These are phyloP conservation scores for Sebastolobus altivelis DNA, from an alignment of 2,797 vertebrate species.

Conservation along the genomic window DNA sequence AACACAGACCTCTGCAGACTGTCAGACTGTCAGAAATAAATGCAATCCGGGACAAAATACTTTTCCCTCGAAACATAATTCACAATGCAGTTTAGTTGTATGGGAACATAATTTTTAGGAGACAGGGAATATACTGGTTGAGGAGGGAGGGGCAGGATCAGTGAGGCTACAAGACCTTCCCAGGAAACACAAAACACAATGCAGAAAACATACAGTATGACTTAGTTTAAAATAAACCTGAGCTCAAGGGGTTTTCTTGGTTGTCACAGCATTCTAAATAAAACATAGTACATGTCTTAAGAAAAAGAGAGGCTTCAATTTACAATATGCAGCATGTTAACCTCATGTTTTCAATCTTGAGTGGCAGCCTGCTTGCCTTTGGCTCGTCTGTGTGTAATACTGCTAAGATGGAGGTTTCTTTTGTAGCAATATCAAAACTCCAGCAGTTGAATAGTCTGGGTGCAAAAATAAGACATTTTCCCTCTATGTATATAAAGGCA, in stretches of 20 bases:
- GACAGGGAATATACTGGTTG: background rate
- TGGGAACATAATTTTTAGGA: background rate
- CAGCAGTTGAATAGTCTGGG: background rate
- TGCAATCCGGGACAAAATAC: conserved; percentile 24
- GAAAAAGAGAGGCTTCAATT: background rate
- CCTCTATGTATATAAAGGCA: background rate
- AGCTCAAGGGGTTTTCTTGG: background rate
- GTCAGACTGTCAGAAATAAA: conserved; percentile 2
- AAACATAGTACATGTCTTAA: background rate
- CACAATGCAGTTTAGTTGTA: too few relatives aligned
- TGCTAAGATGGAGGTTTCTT: background rate
- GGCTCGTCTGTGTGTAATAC: background rate
- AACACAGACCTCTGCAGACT: background rate
- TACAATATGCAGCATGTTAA: background rate
- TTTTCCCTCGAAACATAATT: background rate
- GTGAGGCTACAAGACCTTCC: background rate
- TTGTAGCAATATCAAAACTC: background rate
- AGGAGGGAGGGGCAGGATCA: background rate
- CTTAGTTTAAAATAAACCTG: background rate
- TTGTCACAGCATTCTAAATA: background rate
- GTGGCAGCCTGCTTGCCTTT: background rate
- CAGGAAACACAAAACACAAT: background rate
- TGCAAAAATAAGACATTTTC: background rate
- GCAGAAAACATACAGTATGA: background rate
- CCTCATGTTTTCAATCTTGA: background rate